Base-by-base conservation (phyloP, 2,113 vertebrate genomes). In the Oreocharis arfaki region DNA sequence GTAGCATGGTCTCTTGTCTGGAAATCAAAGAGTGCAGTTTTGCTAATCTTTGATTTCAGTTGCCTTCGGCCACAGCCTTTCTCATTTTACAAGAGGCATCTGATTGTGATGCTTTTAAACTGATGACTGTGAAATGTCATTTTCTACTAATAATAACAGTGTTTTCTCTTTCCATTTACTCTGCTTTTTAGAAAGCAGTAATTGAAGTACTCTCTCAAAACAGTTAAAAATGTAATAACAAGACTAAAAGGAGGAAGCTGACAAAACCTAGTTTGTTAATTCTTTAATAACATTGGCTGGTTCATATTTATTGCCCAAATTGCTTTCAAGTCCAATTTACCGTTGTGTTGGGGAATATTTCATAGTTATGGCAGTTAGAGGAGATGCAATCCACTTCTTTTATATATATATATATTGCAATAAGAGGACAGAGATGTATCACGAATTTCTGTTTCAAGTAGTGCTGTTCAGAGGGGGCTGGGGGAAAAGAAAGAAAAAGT, bases 61-160 rank as follows among this genome's bases (percentile, higher is more conserved):
- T 95, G 52, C 83, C 84, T 97, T 96, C 42, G 56, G 93, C 89
- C 84, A 85, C 52, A 88, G 82, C 6, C 27, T 74, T 95, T 94
- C 61, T 97, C 60, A 78, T 84, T 90, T 86, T 90, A 55, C 35
- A 87, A 97, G 87, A 97, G 91, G 59, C 71, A 84, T 82, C 71
- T 97, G 90, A 97, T 97, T 97, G 81, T 95, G 95, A 96, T 92
- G 91, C 95, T 98, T 97, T 97, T 96, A 96, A 97, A 78, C 57
- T 89, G 80, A 97, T 97, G 95, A 95, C 69, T 7, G 0, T 96
- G 78, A 96, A 97, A 95, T 97, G 84, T 75, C 60, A 93, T 97
- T 97, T 96, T 96, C 86, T 96, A 50, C 64, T 86, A 95, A 61
- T 96, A 95, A 90, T 63, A 67, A 64, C 61, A 64, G 50, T 90